phyloP scores from a whole-genome alignment of 2,888 invertebrate species.

The Sinopyrophorus schimmeli region DNA sequence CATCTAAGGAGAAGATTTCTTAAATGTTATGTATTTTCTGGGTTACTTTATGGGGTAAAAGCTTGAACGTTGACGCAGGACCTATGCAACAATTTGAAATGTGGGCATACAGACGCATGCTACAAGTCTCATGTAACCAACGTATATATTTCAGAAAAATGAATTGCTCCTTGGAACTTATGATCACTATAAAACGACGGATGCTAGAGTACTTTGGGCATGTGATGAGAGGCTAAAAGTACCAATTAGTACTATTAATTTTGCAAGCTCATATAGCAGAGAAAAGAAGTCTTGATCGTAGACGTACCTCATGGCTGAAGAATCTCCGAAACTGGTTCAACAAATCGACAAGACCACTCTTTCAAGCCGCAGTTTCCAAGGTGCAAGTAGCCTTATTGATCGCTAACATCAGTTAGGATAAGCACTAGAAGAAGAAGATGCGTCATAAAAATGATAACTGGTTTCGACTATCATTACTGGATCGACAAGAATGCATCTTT shows the following conservation, averaged over 20 bases:
- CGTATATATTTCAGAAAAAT: background rate
- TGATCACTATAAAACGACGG: no score
- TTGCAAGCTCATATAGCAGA: background rate
- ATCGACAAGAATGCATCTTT: no score
- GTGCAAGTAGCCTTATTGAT: no score
- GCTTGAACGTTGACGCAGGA: background rate
- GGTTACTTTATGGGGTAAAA: background rate
- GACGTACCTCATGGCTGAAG: background rate
- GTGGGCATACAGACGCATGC: slow-evolving; percentile 1
- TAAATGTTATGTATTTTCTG: slow-evolving; percentile 3
- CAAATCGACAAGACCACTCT: slow-evolving; percentile 1
- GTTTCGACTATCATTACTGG: no score
- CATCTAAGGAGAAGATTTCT: slow-evolving; percentile 2
- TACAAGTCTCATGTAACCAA: background rate
- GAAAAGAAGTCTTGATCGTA: background rate
- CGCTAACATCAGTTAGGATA: slow-evolving; percentile 1
- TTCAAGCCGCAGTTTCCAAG: no score
- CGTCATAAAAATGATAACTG: no score
- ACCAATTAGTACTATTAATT: background rate
- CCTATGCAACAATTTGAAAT: slow-evolving; percentile 2
- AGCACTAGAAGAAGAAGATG: no score
- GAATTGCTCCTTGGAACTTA: background rate
- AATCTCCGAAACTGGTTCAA: slow-evolving; percentile 2
- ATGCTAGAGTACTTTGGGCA: no score
- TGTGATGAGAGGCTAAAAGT: no score